Percentiles rank a stretch among this genome's conserved stretches.
Conservation (phyloP, 1,140 invertebrate genomes). For the Triops longicaudatus region DNA sequence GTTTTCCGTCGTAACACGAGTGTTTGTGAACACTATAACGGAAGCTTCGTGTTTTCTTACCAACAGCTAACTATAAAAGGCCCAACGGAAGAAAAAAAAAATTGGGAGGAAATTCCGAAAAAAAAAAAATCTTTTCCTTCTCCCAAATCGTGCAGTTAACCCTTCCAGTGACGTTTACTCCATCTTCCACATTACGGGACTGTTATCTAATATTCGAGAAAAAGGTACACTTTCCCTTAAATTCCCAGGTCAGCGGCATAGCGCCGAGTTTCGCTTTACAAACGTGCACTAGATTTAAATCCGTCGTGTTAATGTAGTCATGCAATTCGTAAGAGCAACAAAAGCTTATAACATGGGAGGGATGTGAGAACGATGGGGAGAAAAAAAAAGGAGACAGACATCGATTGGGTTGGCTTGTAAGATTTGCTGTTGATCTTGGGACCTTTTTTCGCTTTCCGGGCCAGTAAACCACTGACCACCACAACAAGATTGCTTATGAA, state of each 20-base stretch:
- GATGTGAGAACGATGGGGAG: background rate
- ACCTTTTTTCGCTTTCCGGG: conserved; percentile 1
- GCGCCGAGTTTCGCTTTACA: too few species aligned
- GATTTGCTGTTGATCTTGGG: background rate
- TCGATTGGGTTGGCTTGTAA: background rate
- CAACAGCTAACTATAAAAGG: background rate
- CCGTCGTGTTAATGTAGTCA: background rate
- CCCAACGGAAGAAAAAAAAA: background rate
- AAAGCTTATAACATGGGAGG: background rate
- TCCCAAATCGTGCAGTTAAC: too few species aligned
- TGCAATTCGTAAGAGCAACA: background rate
- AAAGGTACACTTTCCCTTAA: too few species aligned
- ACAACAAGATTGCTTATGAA: conserved; percentile 12
- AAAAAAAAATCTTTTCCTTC: too few species aligned
- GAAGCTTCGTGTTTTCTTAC: background rate
- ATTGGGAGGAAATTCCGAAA: background rate
- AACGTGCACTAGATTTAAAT: too few species aligned
- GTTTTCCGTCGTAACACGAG: background rate
- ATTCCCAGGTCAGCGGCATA: too few species aligned
- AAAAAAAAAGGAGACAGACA: background rate
- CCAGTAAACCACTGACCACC: background rate
- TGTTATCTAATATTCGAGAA: too few species aligned
- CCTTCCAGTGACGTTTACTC: too few species aligned
- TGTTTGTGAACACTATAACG: background rate
- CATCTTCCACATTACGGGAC: too few species aligned